A percentile compares a stretch with the other conserved stretches of the same genome.
Evolutionary conservation across 2,113 vertebrate genomes (phyloP).

Genomic region (Martes martes): DNA sequence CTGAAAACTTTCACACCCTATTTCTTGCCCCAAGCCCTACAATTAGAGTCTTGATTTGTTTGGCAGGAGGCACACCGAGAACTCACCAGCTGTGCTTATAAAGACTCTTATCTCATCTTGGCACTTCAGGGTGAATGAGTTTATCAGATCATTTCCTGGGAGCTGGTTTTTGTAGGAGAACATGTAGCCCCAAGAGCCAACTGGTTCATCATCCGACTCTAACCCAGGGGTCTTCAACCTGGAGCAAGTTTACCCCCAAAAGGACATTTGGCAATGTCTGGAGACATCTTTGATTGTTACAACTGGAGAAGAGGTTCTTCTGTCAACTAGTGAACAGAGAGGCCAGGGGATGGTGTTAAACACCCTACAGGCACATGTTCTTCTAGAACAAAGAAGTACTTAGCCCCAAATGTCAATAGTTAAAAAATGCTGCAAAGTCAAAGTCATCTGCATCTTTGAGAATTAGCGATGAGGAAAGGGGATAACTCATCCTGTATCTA

Average conservation of each 20-base stretch:
- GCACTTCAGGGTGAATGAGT: neutral
- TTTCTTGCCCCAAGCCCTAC: neutral
- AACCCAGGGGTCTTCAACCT: neutral
- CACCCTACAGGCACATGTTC: too few relatives aligned
- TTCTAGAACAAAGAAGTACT: neutral
- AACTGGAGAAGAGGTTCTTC: neutral
- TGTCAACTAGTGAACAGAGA: neutral
- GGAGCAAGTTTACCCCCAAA: too few relatives aligned
- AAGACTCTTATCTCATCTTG: neutral
- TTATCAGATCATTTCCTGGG: neutral
- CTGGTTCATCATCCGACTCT: neutral
- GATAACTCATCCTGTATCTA: neutral
- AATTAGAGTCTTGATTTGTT: too few relatives aligned
- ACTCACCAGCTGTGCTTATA: neutral
- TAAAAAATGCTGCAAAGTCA: neutral
- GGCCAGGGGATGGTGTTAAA: neutral
- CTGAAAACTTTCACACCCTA: neutral
- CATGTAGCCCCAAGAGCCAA: fast-evolving
- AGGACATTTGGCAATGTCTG: neutral
- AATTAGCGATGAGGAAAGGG: neutral
- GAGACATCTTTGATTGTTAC: neutral
- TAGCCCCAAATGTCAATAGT: neutral
- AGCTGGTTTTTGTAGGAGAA: neutral
- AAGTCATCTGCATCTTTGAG: neutral
- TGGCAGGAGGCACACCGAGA: neutral